These are phyloP conservation scores for Cynopterus sphinx DNA, from an alignment of 2,797 vertebrate genomes.

Conservation along the genomic window DNA sequence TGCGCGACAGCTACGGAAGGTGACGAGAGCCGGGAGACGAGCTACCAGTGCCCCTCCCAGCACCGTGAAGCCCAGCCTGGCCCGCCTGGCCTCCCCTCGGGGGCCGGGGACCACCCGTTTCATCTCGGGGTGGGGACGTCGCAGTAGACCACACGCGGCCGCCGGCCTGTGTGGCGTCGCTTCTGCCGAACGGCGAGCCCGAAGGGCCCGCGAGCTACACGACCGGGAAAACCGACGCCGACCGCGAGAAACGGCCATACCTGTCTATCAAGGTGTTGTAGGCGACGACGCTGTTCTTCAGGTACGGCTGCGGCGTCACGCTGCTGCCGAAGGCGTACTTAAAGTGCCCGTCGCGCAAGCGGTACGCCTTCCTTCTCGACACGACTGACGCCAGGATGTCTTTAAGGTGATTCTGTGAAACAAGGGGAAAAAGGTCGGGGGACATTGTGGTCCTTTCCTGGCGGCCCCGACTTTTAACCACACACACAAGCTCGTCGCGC, in stretches of 20 bases:
- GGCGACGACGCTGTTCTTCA: slow-evolving; percentile 95
- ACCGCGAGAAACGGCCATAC: slow-evolving; percentile 79
- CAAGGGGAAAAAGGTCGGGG: neutral
- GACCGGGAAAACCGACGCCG: neutral
- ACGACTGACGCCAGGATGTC: slow-evolving; percentile 95
- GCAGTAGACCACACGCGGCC: fast-evolving
- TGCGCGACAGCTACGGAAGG: neutral
- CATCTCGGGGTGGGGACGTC: too few relatives aligned
- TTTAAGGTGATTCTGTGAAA: slow-evolving; percentile 94
- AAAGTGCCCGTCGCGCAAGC: slow-evolving; percentile 94
- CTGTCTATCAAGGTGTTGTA: slow-evolving; percentile 93
- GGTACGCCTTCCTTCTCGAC: slow-evolving; percentile 94
- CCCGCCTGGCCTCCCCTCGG: neutral
- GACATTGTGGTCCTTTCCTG: neutral
- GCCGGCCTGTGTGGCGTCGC: neutral
- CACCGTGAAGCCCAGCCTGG: too few relatives aligned
- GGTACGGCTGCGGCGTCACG: slow-evolving; percentile 94
- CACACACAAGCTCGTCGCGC: neutral
- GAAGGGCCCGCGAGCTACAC: neutral
- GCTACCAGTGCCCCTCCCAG: neutral
- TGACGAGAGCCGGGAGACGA: neutral
- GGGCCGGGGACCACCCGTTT: too few relatives aligned
- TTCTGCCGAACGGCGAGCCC: neutral
- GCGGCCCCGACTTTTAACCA: fast-evolving
- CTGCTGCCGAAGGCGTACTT: slow-evolving; percentile 96